Evolutionary conservation across 2,797 vertebrate genomes (phyloP), one percentile per base, ranked within the genome.

Genomic region (Parambassis ranga): DNA sequence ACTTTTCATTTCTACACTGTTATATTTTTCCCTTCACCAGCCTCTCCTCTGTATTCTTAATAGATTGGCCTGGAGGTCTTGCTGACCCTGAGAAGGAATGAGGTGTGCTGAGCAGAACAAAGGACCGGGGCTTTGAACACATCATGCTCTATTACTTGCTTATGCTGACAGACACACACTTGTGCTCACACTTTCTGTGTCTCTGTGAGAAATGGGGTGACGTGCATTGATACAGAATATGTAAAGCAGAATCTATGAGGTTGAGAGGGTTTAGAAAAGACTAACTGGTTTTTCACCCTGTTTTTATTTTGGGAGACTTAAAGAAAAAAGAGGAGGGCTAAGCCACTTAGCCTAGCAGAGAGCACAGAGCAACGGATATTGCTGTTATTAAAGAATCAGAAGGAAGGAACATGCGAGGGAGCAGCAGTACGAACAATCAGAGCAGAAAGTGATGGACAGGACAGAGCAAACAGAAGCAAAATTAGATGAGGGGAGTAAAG

Each of bases 61-160:
- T 84, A 75, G 48, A 81, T 82, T 77, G 75, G 76, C 82, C 79
- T 71, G 68, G 71, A 89, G 75, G 72, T 79, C 73, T 83, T n/a
- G 35, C 26, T 37, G 65, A 71, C 74, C 81, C 82, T 62, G 65
- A 74, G 63, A 80, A 49, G 41, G 71, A n/a, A 82, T 74, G 75
- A 70, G 64, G 63, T 26, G 73, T n/a, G 75, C 58, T 26, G 44
- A 50, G 53, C 52, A 37, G 60, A 72, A 85, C 79, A 83, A 81
- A 89, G 69, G 74, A 50, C 64, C 9, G 7, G 30, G 41, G 61
- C 76, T 88, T 85, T 84, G 75, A 87, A 83, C 77, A 81, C 14
- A 75, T 71, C 84, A 74, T 48, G 57, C 75, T 82, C 65, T 68
- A 81, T 92, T 87, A 83, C 71, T 61, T 69, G 53, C 71, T 59